Evolutionary conservation across 2,888 invertebrate species (phyloP), one percentile per base, ranked within the genome.

Genomic region (Sylvicola fuscatus): DNA sequence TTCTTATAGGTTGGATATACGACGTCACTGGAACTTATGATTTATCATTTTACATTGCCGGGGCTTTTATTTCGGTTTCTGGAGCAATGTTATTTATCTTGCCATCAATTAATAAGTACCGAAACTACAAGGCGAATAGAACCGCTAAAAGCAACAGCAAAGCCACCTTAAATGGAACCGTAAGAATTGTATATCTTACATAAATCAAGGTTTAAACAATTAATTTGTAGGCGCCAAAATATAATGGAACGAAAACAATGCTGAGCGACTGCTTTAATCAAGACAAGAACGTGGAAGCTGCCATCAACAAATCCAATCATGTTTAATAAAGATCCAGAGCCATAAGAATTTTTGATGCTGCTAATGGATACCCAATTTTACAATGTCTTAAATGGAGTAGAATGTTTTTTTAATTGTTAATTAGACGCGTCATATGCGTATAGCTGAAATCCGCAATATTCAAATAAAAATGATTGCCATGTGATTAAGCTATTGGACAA

Each of bases 21-120:
- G 84, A 86, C 56, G 63, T 78, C 37, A 81, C 81, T 1, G 71
- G 70, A 33, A 70, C 68, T 7, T 84, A 83, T 61, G 70, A 79
- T 53, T 60, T 80, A 33, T 77, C 83, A 0, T 86, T 86, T 62
- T 82, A 79, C 60, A 52, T 81, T 36, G 76, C 82, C 2, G 86
- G 86, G 1, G 60, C 77, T 15, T 83, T 82, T 60, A 83, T 86
- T 31, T 34, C 38, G 3, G 21, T 43, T 11, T 46, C 46, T 16
- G 46, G 46, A n/a, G 36, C 34, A 7, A 33, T 46, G 10, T 37
- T 46, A 21, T 32, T 44, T n/a, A 38, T 46, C 26, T 36, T 45
- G 13, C 46, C 45, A n/a, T 39, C 37, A 3, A 14, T 44, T 11
- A 40, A 38, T n/a, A 40, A 40, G 38, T 45, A 21, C 21, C 21